Percentiles rank a stretch among this genome's conserved stretches.
Evolutionary conservation across 2,888 invertebrate species (phyloP).

Genomic region (Lochmaea crataegi): DNA sequence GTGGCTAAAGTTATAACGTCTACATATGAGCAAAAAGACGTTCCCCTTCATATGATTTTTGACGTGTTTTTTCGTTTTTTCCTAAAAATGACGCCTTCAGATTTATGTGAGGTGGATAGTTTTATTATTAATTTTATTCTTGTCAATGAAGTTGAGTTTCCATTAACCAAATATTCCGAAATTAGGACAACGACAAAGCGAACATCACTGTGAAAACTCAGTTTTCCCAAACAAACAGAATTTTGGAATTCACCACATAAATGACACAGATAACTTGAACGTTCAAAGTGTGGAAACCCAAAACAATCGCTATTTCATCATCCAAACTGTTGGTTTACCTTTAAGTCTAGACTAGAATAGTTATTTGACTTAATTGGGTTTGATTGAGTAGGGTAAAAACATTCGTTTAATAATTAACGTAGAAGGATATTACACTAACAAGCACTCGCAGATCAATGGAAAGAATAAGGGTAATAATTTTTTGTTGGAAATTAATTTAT

Average conservation of each 20-base stretch:
- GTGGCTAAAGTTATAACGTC: no score
- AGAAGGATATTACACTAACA: not conserved
- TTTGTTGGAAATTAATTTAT: no score
- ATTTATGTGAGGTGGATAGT: no score
- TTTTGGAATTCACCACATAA: constrained; percentile 1
- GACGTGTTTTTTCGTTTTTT: no score
- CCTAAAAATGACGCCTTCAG: no score
- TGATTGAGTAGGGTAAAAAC: constrained; percentile 13
- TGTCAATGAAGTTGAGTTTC: no score
- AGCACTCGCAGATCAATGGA: not conserved
- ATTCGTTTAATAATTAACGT: not conserved
- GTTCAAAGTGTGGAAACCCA: constrained; percentile 2
- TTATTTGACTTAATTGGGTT: not conserved
- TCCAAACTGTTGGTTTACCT: not conserved
- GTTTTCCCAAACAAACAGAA: not conserved
- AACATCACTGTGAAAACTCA: not conserved
- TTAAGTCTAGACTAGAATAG: not conserved
- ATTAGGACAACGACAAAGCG: not conserved
- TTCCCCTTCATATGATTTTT: no score
- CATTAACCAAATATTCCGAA: no score
- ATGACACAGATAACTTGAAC: constrained; percentile 7
- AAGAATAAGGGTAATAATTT: no score
- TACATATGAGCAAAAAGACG: no score
- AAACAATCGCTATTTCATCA: constrained; percentile 9
- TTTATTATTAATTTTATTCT: no score